phyloP scores from a whole-genome alignment of 64 coral and sea anemone species.

The Actinia equina region DNA sequence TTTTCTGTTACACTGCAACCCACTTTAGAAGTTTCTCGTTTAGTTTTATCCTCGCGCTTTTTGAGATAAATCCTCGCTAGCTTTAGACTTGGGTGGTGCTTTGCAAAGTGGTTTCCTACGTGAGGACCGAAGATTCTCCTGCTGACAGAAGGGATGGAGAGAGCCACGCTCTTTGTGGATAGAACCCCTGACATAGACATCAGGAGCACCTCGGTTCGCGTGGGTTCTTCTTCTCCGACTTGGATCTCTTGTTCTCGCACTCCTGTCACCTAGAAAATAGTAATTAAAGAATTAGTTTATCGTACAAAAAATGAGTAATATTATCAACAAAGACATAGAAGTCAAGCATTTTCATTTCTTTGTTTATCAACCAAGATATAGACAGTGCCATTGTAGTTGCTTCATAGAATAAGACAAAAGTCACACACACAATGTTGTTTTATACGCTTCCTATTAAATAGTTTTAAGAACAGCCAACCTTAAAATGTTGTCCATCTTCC shows the following conservation, averaged over 20 bases:
- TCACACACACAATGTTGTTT: no score
- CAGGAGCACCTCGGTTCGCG: constrained; percentile 13
- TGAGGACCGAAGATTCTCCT: constrained; percentile 86
- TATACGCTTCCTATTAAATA: neutral
- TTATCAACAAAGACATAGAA: no score
- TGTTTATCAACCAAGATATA: no score
- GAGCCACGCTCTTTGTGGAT: neutral
- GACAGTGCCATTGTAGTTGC: no score
- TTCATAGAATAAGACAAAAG: no score
- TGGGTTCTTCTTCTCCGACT: constrained; percentile 29
- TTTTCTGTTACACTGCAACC: constrained; percentile 59
- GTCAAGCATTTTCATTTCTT: no score
- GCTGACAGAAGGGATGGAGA: constrained; percentile 63
- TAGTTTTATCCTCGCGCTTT: constrained; percentile 27
- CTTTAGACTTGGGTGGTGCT: constrained; percentile 57
- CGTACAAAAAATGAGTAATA: no score
- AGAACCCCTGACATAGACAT: constrained; percentile 63
- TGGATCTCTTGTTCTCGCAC: constrained; percentile 29
- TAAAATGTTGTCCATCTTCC: constrained; percentile 82
- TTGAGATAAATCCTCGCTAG: constrained; percentile 79
- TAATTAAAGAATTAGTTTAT: neutral
- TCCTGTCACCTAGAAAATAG: constrained; percentile 33
- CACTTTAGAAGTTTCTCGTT: neutral
- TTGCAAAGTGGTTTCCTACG: constrained; percentile 61
- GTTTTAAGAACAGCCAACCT: constrained; percentile 47